These are phyloP conservation scores for Epizoanthus scotinus DNA, from an alignment of 92 coral and sea anemone species.

Conservation along the genomic window DNA sequence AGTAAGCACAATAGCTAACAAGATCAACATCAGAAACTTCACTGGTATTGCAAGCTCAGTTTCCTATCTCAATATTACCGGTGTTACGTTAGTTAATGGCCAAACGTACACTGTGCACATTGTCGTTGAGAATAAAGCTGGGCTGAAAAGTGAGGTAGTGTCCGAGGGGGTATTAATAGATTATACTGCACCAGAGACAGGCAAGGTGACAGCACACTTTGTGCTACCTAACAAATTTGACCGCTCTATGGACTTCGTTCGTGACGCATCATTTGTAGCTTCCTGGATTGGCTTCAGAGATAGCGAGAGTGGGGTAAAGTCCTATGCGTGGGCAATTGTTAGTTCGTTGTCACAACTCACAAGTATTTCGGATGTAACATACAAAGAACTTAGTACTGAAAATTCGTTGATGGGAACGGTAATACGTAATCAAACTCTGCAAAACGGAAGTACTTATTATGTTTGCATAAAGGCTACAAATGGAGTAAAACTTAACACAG, in stretches of 20 bases:
- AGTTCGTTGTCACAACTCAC: constrained; percentile 19
- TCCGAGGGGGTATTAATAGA: constrained; percentile 75
- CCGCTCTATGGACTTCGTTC: constrained; percentile 56
- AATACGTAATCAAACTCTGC: constrained; percentile 62
- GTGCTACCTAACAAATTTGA: constrained; percentile 65
- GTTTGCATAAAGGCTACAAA: constrained; percentile 77
- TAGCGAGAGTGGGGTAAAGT: constrained; percentile 73
- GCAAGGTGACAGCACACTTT: constrained; percentile 59
- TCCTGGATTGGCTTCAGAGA: constrained; percentile 82
- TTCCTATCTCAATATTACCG: constrained; percentile 37
- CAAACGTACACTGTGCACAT: constrained; percentile 61
- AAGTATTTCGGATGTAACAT: constrained; percentile 14
- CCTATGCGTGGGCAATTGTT: constrained; percentile 64
- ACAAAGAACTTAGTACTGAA: constrained; percentile 33
- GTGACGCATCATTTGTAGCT: constrained; percentile 63
- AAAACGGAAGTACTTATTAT: constrained; percentile 58
- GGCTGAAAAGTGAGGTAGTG: constrained; percentile 48
- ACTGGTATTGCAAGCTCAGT: constrained; percentile 38
- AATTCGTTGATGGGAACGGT: constrained; percentile 66
- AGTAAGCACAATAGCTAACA: constrained; percentile 56
- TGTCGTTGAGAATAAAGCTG: constrained; percentile 59
- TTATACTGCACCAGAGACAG: constrained; percentile 70
- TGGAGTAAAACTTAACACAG: constrained; percentile 67
- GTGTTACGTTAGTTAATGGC: constrained; percentile 48
- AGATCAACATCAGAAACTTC: constrained; percentile 51